These are phyloP conservation scores for Lycocerus yunnanus DNA, from an alignment of 2,888 invertebrate genomes.

Conservation along the genomic window DNA sequence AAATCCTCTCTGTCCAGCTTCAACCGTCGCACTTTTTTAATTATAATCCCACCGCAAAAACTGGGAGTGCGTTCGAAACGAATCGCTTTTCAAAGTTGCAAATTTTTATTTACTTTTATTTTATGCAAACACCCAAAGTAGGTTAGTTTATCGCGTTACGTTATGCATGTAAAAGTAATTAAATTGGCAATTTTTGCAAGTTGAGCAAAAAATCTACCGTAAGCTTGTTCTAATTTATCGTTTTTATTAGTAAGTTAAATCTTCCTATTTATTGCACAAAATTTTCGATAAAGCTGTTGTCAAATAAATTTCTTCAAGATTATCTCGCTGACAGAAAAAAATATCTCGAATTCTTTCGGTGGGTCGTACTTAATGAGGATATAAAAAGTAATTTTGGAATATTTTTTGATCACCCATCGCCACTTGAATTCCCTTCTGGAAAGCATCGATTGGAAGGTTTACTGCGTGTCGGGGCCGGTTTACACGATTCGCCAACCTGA, in stretches of 20 bases:
- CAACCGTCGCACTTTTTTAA: not conserved
- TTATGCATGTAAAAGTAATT: slow-evolving; percentile 11
- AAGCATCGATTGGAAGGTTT: not conserved
- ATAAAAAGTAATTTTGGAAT: not conserved
- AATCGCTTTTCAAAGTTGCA: not conserved
- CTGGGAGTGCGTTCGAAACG: not conserved
- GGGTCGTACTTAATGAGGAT: not conserved
- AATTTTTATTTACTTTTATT: not conserved
- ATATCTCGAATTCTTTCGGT: not conserved
- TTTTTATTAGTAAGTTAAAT: not conserved
- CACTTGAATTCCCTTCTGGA: not conserved
- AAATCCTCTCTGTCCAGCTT: not conserved
- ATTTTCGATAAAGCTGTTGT: not conserved
- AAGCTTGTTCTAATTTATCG: not conserved
- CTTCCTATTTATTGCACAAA: slow-evolving; percentile 1
- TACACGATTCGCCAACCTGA: not conserved
- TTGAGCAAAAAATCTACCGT: slow-evolving; percentile 7
- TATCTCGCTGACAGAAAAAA: not conserved
- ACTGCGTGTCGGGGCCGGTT: not conserved
- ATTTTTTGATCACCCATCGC: not conserved
- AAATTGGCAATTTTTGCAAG: not conserved
- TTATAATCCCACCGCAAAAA: not conserved
- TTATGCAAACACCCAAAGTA: not conserved
- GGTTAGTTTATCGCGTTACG: slow-evolving; percentile 7
- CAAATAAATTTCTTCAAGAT: not conserved